Percentiles rank a stretch among this genome's conserved stretches.
Conservation (phyloP, 2,888 invertebrate species). For the Tetranychus truncatus region DNA sequence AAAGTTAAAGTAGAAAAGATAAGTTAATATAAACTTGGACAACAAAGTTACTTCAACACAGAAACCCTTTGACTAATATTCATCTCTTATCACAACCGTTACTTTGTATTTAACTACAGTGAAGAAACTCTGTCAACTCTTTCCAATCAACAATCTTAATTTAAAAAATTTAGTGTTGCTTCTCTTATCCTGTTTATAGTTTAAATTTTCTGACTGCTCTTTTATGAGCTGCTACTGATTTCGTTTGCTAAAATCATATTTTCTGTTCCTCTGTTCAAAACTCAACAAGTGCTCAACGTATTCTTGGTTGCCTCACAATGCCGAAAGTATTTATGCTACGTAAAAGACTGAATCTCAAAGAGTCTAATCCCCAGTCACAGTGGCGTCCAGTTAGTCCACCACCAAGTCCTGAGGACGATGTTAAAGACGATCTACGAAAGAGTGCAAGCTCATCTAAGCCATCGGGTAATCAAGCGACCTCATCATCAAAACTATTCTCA, state of each 20-base stretch:
- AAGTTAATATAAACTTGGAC: no score
- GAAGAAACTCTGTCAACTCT: neutral
- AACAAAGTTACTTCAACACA: neutral
- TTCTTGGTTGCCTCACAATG: constrained; percentile 11
- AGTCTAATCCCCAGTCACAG: constrained; percentile 6
- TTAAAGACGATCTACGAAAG: neutral
- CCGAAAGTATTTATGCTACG: constrained; percentile 24
- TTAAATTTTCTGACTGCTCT: no score
- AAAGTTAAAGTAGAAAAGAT: no score
- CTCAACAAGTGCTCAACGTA: no score
- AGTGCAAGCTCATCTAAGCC: no score
- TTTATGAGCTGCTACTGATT: no score
- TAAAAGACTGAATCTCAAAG: constrained; percentile 13
- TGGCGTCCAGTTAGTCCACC: constrained; percentile 22
- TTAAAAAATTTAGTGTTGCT: no score
- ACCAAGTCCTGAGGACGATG: constrained; percentile 21
- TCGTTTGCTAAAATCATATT: neutral
- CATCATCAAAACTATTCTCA: no score
- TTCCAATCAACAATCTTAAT: neutral
- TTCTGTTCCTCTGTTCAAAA: neutral
- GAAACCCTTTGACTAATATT: neutral
- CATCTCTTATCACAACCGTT: neutral
- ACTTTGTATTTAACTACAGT: neutral
- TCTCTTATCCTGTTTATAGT: no score
- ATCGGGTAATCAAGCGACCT: no score